phyloP scores from a whole-genome alignment of 2,797 vertebrate species.

The Chrysocyon brachyurus region DNA sequence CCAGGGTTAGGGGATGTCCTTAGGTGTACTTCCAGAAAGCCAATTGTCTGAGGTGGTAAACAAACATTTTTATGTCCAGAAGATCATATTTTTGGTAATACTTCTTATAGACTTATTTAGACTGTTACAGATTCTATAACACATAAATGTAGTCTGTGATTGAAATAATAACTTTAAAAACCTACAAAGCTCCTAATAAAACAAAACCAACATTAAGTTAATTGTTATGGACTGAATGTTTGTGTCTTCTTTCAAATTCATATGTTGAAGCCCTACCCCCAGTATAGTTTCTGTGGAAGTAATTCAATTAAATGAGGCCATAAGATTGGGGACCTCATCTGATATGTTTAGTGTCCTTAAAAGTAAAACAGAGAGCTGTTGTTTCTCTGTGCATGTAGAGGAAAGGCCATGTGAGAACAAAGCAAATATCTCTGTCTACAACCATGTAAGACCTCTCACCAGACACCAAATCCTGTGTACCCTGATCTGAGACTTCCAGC shows the following conservation, averaged over 20 bases:
- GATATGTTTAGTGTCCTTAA: not conserved
- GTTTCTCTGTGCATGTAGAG: accelerated
- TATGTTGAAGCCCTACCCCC: no score
- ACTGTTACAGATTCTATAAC: not conserved
- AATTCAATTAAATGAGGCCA: not conserved
- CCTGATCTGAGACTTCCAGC: not conserved
- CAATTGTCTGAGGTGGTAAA: not conserved
- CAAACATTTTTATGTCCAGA: not conserved
- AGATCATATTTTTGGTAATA: not conserved
- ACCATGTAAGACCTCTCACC: not conserved
- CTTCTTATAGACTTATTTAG: not conserved
- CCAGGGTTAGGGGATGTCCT: accelerated
- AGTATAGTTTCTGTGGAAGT: not conserved
- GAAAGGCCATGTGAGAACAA: not conserved
- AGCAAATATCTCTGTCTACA: not conserved
- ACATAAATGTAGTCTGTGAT: not conserved
- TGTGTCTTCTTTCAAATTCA: not conserved
- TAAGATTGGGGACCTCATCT: not conserved
- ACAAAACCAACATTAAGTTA: not conserved
- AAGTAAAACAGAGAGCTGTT: not conserved
- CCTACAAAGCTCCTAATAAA: not conserved
- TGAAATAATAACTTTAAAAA: not conserved
- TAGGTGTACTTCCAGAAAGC: accelerated
- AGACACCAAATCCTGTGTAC: not conserved
- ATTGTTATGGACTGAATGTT: not conserved